phyloP scores from a whole-genome alignment of 1,140 invertebrate species.

The Zaprionus vittiger region DNA sequence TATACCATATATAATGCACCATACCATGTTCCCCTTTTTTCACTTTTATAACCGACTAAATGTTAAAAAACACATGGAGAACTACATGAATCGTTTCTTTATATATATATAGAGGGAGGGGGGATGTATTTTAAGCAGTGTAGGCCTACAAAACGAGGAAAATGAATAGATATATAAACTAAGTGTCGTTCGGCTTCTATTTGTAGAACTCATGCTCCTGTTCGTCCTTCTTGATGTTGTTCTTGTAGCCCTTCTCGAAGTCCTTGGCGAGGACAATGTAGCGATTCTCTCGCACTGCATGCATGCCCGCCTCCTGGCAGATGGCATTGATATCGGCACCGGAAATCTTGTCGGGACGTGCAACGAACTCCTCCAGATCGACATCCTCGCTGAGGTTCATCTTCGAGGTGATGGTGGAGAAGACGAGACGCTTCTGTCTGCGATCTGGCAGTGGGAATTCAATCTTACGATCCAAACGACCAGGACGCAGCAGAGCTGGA shows the following conservation, averaged over 20 bases:
- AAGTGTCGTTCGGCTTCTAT: conserved; percentile 86
- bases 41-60: too few relatives aligned
- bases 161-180: conserved; percentile 1
- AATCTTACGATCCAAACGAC: conserved; percentile 99
- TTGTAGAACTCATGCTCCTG: conserved; percentile 99
- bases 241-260: conserved; percentile 99
- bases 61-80: too few relatives aligned
- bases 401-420: conserved; percentile 98
- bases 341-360: conserved; percentile 98
- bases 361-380: conserved; percentile 99
- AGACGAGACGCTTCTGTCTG: conserved; percentile 98
- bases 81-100: conserved; percentile 9
- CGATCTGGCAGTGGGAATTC: conserved; percentile 99
- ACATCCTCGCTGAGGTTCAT: conserved; percentile 99
- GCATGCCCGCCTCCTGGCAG: conserved; percentile 98
- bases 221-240: conserved; percentile 99
- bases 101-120: conserved; percentile 8
- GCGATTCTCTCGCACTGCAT: conserved; percentile 99
- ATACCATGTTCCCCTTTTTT: too few relatives aligned
- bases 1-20: too few relatives aligned
- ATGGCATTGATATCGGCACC: conserved; percentile 99
- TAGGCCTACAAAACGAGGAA: conserved; percentile 50
- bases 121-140: conserved; percentile 27
- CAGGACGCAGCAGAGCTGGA: conserved; percentile 98
- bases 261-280: conserved; percentile 98